Conservation (phyloP, 2,888 invertebrate species). For the Drosophila mayaguana region DNA sequence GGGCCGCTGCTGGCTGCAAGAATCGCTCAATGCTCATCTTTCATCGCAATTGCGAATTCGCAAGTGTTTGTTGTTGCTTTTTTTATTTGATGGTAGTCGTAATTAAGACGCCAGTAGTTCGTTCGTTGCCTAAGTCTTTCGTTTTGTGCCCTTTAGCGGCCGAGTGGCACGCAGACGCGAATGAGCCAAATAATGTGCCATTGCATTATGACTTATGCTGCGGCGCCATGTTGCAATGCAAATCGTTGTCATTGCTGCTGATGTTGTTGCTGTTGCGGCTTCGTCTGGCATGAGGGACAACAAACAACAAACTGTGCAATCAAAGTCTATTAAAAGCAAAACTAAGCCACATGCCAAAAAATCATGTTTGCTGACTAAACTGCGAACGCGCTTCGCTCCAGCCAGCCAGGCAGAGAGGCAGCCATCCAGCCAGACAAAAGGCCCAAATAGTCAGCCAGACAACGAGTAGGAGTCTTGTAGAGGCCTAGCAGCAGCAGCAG, state of each 20-base stretch:
- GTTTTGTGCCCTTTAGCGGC: constrained; percentile 62
- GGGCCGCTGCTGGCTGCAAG: constrained; percentile 35
- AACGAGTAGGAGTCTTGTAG: constrained; percentile 7
- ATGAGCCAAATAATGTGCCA: constrained; percentile 69
- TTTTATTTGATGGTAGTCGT: constrained; percentile 49
- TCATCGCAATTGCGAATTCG: constrained; percentile 33
- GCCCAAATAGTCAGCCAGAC: constrained; percentile 19
- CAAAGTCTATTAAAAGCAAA: constrained; percentile 77
- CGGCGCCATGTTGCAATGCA: constrained; percentile 72
- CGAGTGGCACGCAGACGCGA: constrained; percentile 48
- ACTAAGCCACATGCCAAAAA: constrained; percentile 77
- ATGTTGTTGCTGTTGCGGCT: constrained; percentile 15
- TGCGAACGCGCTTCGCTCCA: constrained; percentile 10
- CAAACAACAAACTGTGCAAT: constrained; percentile 55
- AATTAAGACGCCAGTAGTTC: constrained; percentile 67
- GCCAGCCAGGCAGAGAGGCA: constrained; percentile 13
- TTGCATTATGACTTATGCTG: constrained; percentile 70
- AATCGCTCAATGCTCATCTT: constrained; percentile 44
- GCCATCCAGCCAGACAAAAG: constrained; percentile 21
- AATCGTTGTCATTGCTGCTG: constrained; percentile 60
- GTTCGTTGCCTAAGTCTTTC: constrained; percentile 76
- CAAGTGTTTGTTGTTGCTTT: too few species aligned
- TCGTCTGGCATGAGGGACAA: constrained; percentile 52
- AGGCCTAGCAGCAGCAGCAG: neutral
- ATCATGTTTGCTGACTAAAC: constrained; percentile 66